These are phyloP conservation scores for Empidonax traillii DNA, from an alignment of 2,113 vertebrate genomes.

Conservation along the genomic window DNA sequence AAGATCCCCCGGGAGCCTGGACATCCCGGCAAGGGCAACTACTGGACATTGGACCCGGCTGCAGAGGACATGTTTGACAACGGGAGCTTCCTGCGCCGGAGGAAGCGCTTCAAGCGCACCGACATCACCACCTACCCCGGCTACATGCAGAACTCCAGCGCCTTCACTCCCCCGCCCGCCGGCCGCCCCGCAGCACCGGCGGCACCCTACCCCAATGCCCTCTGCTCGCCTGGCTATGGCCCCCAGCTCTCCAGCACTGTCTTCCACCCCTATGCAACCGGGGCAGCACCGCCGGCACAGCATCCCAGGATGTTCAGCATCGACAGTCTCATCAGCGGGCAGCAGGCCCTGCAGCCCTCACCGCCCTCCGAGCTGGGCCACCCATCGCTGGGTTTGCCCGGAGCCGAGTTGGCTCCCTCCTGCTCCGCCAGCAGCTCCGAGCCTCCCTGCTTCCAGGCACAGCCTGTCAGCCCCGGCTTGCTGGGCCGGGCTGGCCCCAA, in stretches of 20 bases:
- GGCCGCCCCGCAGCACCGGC: slow-evolving; percentile 36
- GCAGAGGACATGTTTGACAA: slow-evolving; percentile 97
- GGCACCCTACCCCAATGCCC: slow-evolving; percentile 28
- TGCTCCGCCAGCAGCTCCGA: slow-evolving; percentile 77
- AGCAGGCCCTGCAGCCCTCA: slow-evolving; percentile 78
- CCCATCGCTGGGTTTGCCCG: slow-evolving; percentile 72
- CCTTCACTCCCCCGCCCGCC: slow-evolving; percentile 80
- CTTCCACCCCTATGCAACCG: slow-evolving; percentile 22
- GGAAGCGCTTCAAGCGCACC: slow-evolving; percentile 94
- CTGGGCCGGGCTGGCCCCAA: slow-evolving; percentile 30
- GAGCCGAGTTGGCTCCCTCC: slow-evolving; percentile 72
- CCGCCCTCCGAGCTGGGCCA: slow-evolving; percentile 72
- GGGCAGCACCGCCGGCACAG: slow-evolving; percentile 53
- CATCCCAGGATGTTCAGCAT: slow-evolving; percentile 90
- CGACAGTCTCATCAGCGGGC: slow-evolving; percentile 89
- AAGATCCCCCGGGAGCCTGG: slow-evolving; percentile 95
- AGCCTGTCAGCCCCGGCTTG: slow-evolving; percentile 70
- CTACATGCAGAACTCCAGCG: slow-evolving; percentile 88
- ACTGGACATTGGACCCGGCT: slow-evolving; percentile 93
- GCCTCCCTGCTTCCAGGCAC: slow-evolving; percentile 78
- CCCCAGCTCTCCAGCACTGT: slow-evolving; percentile 30
- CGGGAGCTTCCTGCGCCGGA: slow-evolving; percentile 88
- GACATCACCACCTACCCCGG: slow-evolving; percentile 89
- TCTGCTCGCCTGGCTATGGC: slow-evolving; percentile 16
- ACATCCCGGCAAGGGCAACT: slow-evolving; percentile 94